Percentiles rank a stretch among this genome's conserved stretches.
Conservation (phyloP, 2,113 vertebrate genomes). For the Mionectes macconnelli region DNA sequence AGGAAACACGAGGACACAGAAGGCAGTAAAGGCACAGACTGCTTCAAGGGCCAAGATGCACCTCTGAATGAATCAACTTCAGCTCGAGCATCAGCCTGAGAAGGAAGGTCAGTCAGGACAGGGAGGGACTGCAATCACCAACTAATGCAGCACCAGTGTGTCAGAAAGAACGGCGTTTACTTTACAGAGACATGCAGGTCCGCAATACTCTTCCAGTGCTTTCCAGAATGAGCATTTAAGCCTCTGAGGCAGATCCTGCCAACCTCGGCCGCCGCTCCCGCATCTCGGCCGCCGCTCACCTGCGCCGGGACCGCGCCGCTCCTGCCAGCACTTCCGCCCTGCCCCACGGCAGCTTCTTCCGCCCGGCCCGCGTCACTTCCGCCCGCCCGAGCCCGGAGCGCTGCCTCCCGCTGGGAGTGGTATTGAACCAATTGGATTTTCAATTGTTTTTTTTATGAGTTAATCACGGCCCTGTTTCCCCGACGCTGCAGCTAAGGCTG, state of each 20-base stretch:
- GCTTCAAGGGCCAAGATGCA: not conserved
- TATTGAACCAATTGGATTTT: accelerated
- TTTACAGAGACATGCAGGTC: not conserved
- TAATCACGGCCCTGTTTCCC: too few species aligned
- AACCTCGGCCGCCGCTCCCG: not conserved
- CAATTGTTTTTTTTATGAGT: too few species aligned
- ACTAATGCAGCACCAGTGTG: not conserved
- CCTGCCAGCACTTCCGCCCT: not conserved
- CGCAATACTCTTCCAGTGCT: not conserved
- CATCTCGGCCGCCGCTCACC: not conserved
- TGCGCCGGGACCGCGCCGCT: accelerated
- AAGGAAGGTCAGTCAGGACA: not conserved
- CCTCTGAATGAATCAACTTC: not conserved
- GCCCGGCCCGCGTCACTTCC: not conserved
- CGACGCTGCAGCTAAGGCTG: too few species aligned
- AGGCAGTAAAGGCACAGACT: not conserved
- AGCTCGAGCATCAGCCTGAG: not conserved
- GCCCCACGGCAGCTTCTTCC: not conserved
- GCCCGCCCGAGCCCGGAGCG: not conserved
- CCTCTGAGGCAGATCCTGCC: not conserved
- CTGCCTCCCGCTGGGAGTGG: not conserved
- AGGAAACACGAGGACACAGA: not conserved
- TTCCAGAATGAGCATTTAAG: not conserved
- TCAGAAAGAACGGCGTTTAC: not conserved
- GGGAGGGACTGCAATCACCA: not conserved